Conservation (phyloP, 2,797 vertebrate genomes). For the Microctenopoma steveboyesi region DNA sequence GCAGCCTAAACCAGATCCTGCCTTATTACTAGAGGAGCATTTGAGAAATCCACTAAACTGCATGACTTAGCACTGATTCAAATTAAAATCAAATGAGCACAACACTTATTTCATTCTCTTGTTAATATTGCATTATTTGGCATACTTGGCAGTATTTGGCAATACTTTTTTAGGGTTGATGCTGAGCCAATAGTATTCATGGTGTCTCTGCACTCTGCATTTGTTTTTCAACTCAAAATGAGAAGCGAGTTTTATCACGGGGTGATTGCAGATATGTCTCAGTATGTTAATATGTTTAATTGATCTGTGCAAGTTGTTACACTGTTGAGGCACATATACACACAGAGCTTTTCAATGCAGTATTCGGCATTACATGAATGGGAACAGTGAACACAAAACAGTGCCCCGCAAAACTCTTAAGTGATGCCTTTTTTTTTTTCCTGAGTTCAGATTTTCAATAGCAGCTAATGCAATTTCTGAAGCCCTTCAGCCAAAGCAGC, state of each 20-base stretch:
- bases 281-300: slow-evolving; percentile 3
- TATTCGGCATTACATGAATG: slow-evolving; percentile 40
- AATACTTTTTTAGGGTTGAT: background rate
- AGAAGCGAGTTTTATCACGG: background rate
- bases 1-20: slow-evolving; percentile 32
- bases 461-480: slow-evolving; percentile 70
- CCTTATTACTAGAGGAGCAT: slow-evolving; percentile 34
- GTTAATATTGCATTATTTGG: background rate
- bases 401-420: slow-evolving; percentile 42
- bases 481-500: slow-evolving; percentile 80
- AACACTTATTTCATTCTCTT: background rate
- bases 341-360: slow-evolving; percentile 34
- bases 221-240: background rate
- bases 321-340: slow-evolving; percentile 39
- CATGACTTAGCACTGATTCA: background rate
- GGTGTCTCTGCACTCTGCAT: background rate
- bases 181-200: background rate
- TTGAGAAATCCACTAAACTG: slow-evolving; percentile 30
- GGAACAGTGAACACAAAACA: slow-evolving; percentile 1
- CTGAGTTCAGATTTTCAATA: slow-evolving; percentile 62
- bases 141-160: no score
- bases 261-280: background rate
- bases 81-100: background rate
- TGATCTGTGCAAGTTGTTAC: slow-evolving; percentile 45
- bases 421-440: slow-evolving; percentile 48